Base-by-base conservation (phyloP, 2,113 vertebrate species). In the Halichoerus grypus region DNA sequence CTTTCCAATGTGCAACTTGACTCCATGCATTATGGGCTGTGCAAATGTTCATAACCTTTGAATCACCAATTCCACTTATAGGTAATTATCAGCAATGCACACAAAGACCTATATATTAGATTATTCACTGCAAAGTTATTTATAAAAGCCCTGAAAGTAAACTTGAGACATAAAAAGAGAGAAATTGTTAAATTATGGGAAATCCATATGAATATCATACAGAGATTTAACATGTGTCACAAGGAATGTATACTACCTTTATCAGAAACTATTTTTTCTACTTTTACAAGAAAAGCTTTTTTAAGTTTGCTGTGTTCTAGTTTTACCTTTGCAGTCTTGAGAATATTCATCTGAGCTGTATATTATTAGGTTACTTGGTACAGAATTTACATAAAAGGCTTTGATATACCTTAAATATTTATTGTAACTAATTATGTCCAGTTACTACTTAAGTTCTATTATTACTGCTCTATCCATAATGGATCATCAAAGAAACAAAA, bases 391-490 rank as follows among this genome's bases (percentile, higher is more conserved):
- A n/a, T 61, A 86, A 91, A 88, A 92, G 49, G 39, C 28, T 95
- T 92, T 65, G 36, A 22, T 71, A 46, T 59, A 92, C 67, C 7
- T n/a, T 89, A 88, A 85, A 88, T 33, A 88, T 19, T 91, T 88
- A 93, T 22, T 93, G 10, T 33, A 49, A 46, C 19, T 82, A 83
- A 74, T 80, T 84, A 72, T 79, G 46, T 61, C 69, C 69, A 63
- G 31, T 76, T 91, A 93, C 39, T 81, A 71, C 24, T 81, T 93
- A 88, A 81, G 36, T 93, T 76, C 33, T 77, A 36, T 93, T 96
- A 86, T 31, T 69, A 46, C 26, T 93, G 19, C 16, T 96, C 69
- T 77, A 84, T 18, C 19, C 26, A 10, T 84, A 42, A 11, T 19
- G 3, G 8, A 91, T 10, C 28, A 92, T 7, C 46, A 5, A 92